A percentile compares a stretch with the other conserved stretches of the same genome.
These are phyloP conservation scores for Macaria liturata DNA, from an alignment of 2,888 invertebrate species.

Conservation along the genomic window DNA sequence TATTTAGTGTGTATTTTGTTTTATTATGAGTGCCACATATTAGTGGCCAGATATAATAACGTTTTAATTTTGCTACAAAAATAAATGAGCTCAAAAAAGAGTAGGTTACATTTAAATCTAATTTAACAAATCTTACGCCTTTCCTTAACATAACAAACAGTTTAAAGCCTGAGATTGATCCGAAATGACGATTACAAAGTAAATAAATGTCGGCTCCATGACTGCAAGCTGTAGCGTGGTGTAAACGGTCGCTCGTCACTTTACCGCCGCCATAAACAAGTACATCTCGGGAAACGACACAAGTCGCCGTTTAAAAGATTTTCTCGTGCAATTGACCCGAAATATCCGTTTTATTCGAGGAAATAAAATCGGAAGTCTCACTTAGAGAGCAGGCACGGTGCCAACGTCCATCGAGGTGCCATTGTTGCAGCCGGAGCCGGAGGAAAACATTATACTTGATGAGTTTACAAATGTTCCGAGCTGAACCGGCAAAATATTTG, in stretches of 20 bases:
- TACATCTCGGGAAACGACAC: conserved; percentile 26
- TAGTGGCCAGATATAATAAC: too few relatives aligned
- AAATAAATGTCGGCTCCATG: neutral
- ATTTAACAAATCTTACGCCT: too few relatives aligned
- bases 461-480: conserved; percentile 36
- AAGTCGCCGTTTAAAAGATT: conserved; percentile 35
- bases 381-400: conserved; percentile 39
- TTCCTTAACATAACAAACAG: too few relatives aligned
- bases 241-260: conserved; percentile 18
- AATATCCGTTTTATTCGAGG: conserved; percentile 38
- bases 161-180: too few relatives aligned
- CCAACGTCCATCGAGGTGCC: conserved; percentile 35
- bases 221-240: neutral
- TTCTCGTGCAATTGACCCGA: conserved; percentile 38
- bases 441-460: conserved; percentile 38
- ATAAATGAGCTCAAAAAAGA: too few relatives aligned
- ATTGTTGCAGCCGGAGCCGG: conserved; percentile 30
- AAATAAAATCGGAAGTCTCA: conserved; percentile 40
- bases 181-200: too few relatives aligned
- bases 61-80: too few relatives aligned
- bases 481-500: conserved; percentile 29
- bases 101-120: too few relatives aligned
- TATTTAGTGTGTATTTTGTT: too few relatives aligned
- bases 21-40: too few relatives aligned
- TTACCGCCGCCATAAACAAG: conserved; percentile 30